Evolutionary conservation across 2,888 invertebrate genomes (phyloP).

Genomic region (Lasiommata megera): DNA sequence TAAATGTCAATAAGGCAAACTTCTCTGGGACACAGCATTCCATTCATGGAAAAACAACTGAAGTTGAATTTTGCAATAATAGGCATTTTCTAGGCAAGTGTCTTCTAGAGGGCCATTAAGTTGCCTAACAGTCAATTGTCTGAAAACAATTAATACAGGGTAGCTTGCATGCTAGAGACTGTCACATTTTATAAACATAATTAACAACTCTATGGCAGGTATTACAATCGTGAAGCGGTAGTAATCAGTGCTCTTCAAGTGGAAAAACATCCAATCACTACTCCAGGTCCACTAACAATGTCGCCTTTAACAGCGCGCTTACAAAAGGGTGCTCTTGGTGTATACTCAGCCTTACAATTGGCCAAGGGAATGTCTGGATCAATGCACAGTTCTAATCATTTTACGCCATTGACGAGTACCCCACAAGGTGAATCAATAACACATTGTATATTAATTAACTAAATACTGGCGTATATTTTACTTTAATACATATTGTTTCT

Average conservation of each 20-base stretch:
- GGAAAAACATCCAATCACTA: slow-evolving; percentile 94
- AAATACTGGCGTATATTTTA: neutral
- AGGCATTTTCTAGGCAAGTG: too few relatives aligned
- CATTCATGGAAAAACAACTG: too few relatives aligned
- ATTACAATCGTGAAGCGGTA: slow-evolving; percentile 95
- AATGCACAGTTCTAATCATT: slow-evolving; percentile 80
- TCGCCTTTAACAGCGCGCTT: slow-evolving; percentile 83
- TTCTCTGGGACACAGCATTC: too few relatives aligned
- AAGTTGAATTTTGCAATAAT: too few relatives aligned
- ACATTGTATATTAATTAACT: neutral
- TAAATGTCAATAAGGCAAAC: too few relatives aligned
- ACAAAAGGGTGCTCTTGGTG: slow-evolving; percentile 72
- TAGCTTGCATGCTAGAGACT: too few relatives aligned
- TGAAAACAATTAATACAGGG: too few relatives aligned
- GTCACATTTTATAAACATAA: neutral
- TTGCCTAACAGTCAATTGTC: too few relatives aligned
- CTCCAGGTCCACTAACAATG: slow-evolving; percentile 90
- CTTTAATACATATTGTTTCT: neutral
- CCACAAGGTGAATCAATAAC: slow-evolving; percentile 53
- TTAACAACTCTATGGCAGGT: slow-evolving; percentile 74
- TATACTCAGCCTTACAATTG: slow-evolving; percentile 76
- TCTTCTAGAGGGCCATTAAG: too few relatives aligned
- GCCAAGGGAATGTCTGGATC: slow-evolving; percentile 72
- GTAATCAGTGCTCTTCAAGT: slow-evolving; percentile 96
- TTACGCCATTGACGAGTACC: slow-evolving; percentile 85